A percentile compares a stretch with the other conserved stretches of the same genome.
Conservation (phyloP, 2,888 invertebrate genomes). For the Vanessa cardui region DNA sequence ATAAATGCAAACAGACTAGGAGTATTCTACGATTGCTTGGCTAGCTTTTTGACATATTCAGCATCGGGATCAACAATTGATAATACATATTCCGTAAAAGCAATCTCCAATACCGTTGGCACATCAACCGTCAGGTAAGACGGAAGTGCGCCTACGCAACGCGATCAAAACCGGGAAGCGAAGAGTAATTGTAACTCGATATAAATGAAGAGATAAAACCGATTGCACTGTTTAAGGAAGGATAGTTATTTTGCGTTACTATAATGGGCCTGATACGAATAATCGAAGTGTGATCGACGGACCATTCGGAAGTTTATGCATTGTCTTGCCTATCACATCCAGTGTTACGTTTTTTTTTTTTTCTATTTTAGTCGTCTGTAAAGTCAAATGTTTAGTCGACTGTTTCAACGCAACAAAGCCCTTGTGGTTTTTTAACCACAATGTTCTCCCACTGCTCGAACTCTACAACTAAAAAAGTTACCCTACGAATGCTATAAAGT, state of each 20-base stretch:
- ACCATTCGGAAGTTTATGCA: slow-evolving; percentile 33
- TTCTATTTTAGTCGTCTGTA: not conserved
- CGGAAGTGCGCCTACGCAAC: slow-evolving; percentile 64
- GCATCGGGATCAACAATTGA: slow-evolving; percentile 1
- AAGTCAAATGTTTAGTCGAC: too few relatives aligned
- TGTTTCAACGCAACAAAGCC: too few relatives aligned
- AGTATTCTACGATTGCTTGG: not conserved
- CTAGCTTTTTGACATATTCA: not conserved
- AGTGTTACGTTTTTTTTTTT: not conserved
- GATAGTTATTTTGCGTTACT: slow-evolving; percentile 48
- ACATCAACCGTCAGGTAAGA: slow-evolving; percentile 51
- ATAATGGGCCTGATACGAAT: slow-evolving; percentile 39
- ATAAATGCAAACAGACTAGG: not conserved
- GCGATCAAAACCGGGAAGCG: slow-evolving; percentile 62
- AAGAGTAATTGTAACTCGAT: slow-evolving; percentile 70
- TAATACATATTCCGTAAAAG: slow-evolving; percentile 36
- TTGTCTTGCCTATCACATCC: slow-evolving; percentile 27
- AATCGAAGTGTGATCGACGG: slow-evolving; percentile 38
- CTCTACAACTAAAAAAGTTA: too few relatives aligned
- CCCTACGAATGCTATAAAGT: too few relatives aligned
- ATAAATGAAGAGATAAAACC: slow-evolving; percentile 73
- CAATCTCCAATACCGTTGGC: slow-evolving; percentile 53
- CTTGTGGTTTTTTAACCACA: too few relatives aligned
- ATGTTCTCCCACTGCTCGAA: too few relatives aligned
- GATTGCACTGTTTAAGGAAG: slow-evolving; percentile 71